phyloP scores from a whole-genome alignment of 2,797 vertebrate genomes.

The Epinephelus malabaricus region DNA sequence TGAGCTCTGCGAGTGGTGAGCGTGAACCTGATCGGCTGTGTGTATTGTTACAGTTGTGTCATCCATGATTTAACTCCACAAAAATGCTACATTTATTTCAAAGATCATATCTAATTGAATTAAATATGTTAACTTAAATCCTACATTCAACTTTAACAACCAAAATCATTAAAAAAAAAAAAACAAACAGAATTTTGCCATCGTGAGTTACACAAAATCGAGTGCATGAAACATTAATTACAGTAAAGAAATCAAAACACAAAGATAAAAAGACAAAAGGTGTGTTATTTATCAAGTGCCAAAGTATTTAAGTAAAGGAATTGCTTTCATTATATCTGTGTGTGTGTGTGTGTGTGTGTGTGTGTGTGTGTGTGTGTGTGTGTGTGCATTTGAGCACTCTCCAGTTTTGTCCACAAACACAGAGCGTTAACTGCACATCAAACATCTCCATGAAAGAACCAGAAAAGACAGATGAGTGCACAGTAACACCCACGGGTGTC shows the following conservation, averaged over 20 bases:
- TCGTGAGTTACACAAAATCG: slow-evolving; percentile 51
- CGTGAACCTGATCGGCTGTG: slow-evolving; percentile 50
- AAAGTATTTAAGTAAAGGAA: slow-evolving; percentile 68
- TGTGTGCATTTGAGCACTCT: slow-evolving; percentile 67
- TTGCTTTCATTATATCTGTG: slow-evolving; percentile 37
- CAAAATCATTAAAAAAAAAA: slow-evolving; percentile 61
- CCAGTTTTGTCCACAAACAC: slow-evolving; percentile 83
- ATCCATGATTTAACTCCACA: slow-evolving; percentile 54
- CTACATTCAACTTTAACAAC: slow-evolving; percentile 72
- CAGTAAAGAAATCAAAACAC: slow-evolving; percentile 57
- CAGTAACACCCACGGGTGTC: slow-evolving; percentile 53
- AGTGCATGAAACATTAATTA: slow-evolving; percentile 66
- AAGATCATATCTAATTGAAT: slow-evolving; percentile 69
- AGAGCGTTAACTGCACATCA: slow-evolving; percentile 58
- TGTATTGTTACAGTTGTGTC: slow-evolving; percentile 43
- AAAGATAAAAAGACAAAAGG: slow-evolving; percentile 45
- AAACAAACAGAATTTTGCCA: slow-evolving; percentile 51
- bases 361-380: slow-evolving; percentile 44
- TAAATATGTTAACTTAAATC: slow-evolving; percentile 72
- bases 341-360: slow-evolving; percentile 30
- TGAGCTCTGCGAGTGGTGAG: slow-evolving; percentile 32
- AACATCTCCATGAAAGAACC: slow-evolving; percentile 45
- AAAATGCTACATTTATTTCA: slow-evolving; percentile 70
- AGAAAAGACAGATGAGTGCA: slow-evolving; percentile 47
- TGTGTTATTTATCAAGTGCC: slow-evolving; percentile 51